Evolutionary conservation across 2,113 vertebrate species (phyloP).

Genomic region (Neodontobutis hainanensis): DNA sequence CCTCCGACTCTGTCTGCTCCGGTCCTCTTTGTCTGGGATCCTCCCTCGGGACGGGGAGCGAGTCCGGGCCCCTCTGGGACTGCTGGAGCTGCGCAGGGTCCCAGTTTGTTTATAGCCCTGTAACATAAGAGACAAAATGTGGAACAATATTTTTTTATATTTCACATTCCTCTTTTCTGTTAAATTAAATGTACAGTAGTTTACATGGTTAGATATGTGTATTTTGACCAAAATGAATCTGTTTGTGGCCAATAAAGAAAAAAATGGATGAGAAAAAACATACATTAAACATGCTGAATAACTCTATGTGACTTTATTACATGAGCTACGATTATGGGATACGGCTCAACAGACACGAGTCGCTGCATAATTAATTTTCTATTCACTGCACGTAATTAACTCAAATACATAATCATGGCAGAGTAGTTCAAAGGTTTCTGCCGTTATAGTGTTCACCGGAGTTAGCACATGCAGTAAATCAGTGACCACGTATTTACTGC

Average conservation of each 20-base stretch:
- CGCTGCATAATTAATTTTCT: constrained; percentile 9
- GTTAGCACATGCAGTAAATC: too few relatives aligned
- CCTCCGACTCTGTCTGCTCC: constrained; percentile 84
- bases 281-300: background rate
- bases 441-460: constrained; percentile 1
- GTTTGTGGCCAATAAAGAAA: background rate
- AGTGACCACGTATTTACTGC: too few relatives aligned
- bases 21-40: constrained; percentile 81
- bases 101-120: constrained; percentile 85
- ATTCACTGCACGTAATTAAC: constrained; percentile 1
- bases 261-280: background rate
- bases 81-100: constrained; percentile 90
- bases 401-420: background rate
- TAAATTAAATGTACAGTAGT: too few relatives aligned
- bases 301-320: background rate
- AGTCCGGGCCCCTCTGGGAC: constrained; percentile 87
- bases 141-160: too few relatives aligned
- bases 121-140: constrained; percentile 3
- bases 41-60: constrained; percentile 87
- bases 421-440: constrained; percentile 5
- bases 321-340: background rate
- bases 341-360: background rate
- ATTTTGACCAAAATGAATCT: background rate
- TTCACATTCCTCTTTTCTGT: too few relatives aligned
- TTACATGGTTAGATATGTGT: too few relatives aligned